These are phyloP conservation scores for Acrobasis suavella DNA, from an alignment of 2,888 invertebrate genomes.

Conservation along the genomic window DNA sequence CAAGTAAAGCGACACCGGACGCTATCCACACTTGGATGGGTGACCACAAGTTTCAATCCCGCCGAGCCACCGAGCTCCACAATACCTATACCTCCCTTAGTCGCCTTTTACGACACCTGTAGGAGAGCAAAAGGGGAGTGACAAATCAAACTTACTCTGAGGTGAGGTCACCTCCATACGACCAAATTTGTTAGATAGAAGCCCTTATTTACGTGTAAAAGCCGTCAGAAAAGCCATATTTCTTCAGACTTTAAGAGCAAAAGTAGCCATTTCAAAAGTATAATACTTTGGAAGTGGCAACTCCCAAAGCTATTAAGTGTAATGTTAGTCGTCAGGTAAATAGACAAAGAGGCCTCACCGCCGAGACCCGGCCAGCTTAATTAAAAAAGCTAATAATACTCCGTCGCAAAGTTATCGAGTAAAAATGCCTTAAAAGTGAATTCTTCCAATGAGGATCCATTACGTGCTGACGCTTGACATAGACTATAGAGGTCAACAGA, in stretches of 20 bases:
- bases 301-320: conserved; percentile 36
- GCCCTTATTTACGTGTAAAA: not conserved
- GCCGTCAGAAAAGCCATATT: not conserved
- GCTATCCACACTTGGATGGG: no score
- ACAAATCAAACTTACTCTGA: no score
- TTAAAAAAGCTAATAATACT: conserved; percentile 39
- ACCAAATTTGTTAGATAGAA: no score
- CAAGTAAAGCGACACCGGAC: no score
- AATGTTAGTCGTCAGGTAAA: conserved; percentile 33
- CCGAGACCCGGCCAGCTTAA: conserved; percentile 29
- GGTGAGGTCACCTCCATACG: no score
- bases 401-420: conserved; percentile 24
- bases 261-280: conserved; percentile 5
- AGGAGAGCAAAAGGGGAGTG: no score
- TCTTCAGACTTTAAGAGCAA: not conserved
- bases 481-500: not conserved
- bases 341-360: conserved; percentile 28
- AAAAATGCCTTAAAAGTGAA: conserved; percentile 21
- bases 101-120: no score
- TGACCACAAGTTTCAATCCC: no score
- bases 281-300: conserved; percentile 29
- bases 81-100: no score
- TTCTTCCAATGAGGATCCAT: conserved; percentile 11
- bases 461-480: not conserved
- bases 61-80: no score